Base-by-base conservation (phyloP, 2,797 vertebrate species). In the Echiichthys vipera region DNA sequence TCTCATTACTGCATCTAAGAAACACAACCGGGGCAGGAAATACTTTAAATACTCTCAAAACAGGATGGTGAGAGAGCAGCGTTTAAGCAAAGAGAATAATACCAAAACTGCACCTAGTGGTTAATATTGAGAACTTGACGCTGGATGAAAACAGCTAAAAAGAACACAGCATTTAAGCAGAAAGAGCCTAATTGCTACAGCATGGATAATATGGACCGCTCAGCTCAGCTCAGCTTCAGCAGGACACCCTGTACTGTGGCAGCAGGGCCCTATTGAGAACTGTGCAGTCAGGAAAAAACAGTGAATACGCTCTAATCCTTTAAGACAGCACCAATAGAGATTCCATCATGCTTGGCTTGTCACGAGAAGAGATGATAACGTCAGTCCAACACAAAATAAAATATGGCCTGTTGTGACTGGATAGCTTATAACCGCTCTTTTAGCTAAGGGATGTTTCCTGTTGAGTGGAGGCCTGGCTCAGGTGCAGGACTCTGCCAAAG, bases 361-460 rank as follows among this genome's bases (percentile, higher is more conserved):
- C 80, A 81, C 81, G 58, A 89, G 84, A 83, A 79, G 76, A 72
- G 78, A 82, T 66, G 88, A 88, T 88, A 88, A 91, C 73, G 85
- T 87, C 84, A 74, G 83, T 59, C 75, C 72, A 67, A 81, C 79
- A 85, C 86, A 88, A 86, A 89, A 89, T 88, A 84, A 86, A 90
- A 81, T 70, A 80, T 73, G 82, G 87, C 85, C 88, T 92, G 90
- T 91, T 92, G 88, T 88, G 90, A 90, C 89, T 88, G 83, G 81
- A 75, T 34, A 78, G 84, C 84, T 90, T 88, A 91, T 18, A 70
- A 74, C 18, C 20, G 55, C 72, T 78, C 82, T 87, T 79, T 84
- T 65, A 70, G 81, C 77, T 29, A 50, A 85, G 77, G 75, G 84
- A 65, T 62, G 80, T 65, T 90, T 92, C 89, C 88, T 90, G 86